Conservation (phyloP, 2,888 invertebrate genomes). For the Carterocephalus palaemon region DNA sequence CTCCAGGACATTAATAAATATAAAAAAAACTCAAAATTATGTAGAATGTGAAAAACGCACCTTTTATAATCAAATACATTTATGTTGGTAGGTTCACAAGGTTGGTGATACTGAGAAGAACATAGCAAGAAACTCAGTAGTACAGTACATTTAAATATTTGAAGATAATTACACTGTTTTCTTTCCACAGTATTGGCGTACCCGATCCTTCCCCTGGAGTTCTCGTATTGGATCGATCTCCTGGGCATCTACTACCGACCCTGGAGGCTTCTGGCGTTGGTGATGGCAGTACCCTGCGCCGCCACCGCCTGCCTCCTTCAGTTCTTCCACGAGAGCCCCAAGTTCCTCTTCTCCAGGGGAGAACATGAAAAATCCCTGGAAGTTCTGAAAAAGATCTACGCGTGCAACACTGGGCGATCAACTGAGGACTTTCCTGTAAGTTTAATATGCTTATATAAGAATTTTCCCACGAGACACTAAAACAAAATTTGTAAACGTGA, state of each 20-base stretch:
- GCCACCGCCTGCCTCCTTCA: constrained; percentile 79
- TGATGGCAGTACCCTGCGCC: constrained; percentile 82
- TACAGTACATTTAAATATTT: too few relatives aligned
- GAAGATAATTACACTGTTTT: not conserved
- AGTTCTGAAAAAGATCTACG: constrained; percentile 60
- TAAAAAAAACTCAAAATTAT: too few relatives aligned
- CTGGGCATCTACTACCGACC: constrained; percentile 81
- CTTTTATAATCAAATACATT: too few relatives aligned
- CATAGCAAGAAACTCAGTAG: too few relatives aligned
- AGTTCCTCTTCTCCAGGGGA: constrained; percentile 83
- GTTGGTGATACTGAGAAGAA: too few relatives aligned
- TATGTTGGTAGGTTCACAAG: too few relatives aligned
- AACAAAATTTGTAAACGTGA: too few relatives aligned
- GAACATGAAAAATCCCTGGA: constrained; percentile 77
- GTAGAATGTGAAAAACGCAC: too few relatives aligned
- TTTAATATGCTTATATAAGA: too few relatives aligned
- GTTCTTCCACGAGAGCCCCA: constrained; percentile 87
- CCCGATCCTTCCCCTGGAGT: constrained; percentile 81
- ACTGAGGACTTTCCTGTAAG: constrained; percentile 62
- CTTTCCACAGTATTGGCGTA: constrained; percentile 80
- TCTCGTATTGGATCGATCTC: constrained; percentile 62
- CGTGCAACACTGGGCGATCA: constrained; percentile 55
- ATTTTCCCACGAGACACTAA: too few relatives aligned
- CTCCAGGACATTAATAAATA: too few relatives aligned
- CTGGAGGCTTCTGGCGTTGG: constrained; percentile 86